These are phyloP conservation scores for Murina feae DNA, from an alignment of 2,113 vertebrate species.

Conservation along the genomic window DNA sequence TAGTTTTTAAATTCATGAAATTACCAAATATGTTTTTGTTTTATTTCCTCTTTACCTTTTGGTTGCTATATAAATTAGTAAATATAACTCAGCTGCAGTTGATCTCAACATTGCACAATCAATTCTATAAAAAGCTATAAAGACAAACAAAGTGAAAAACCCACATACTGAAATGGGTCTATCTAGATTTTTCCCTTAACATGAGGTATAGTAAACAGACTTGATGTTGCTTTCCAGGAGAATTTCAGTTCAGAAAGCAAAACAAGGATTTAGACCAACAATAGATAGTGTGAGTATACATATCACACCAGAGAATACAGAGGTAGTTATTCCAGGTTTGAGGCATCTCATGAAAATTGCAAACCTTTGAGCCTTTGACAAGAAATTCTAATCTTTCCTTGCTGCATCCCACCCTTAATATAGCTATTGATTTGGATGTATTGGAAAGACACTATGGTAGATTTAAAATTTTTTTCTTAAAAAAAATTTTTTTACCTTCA, in stretches of 20 bases:
- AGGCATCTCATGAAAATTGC: not conserved
- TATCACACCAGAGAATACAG: not conserved
- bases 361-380: not conserved
- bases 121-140: constrained; percentile 74
- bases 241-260: not conserved
- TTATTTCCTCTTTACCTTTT: constrained; percentile 74
- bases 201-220: constrained; percentile 40
- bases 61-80: constrained; percentile 77
- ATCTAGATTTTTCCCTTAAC: constrained; percentile 64
- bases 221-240: not conserved
- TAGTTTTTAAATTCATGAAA: constrained; percentile 78
- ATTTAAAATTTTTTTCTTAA: constrained; percentile 19
- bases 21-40: constrained; percentile 78
- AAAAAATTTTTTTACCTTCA: not conserved
- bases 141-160: constrained; percentile 76
- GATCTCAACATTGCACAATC: constrained; percentile 73
- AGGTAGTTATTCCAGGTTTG: not conserved
- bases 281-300: not conserved
- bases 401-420: not conserved
- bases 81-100: constrained; percentile 75
- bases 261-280: not conserved
- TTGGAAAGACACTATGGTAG: not conserved
- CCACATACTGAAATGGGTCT: constrained; percentile 69
- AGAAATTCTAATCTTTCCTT: not conserved
- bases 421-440: not conserved